Evolutionary conservation across 2,113 vertebrate genomes (phyloP).

Genomic region (Phycodurus eques): DNA sequence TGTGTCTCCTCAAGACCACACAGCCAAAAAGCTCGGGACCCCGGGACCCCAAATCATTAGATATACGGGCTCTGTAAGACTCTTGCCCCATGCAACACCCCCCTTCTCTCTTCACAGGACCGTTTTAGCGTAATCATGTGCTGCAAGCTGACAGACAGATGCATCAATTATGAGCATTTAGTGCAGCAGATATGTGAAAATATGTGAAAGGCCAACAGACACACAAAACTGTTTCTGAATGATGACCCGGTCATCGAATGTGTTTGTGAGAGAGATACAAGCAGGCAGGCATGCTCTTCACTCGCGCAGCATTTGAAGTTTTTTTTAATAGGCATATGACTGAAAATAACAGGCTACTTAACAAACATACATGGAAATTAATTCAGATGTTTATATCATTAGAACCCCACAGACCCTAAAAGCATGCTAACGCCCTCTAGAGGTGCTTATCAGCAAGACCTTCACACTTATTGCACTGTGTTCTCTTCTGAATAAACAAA

Average conservation of each 20-base stretch:
- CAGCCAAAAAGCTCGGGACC: conserved; percentile 52
- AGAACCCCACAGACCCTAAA: conserved; percentile 33
- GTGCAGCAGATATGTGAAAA: conserved; percentile 80
- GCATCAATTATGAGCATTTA: conserved; percentile 90
- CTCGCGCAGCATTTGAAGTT: neutral
- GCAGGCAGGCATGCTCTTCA: neutral
- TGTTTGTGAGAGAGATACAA: conserved; percentile 16
- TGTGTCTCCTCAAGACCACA: conserved; percentile 69
- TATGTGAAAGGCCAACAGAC: conserved; percentile 84
- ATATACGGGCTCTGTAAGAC: conserved; percentile 61
- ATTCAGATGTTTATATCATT: conserved; percentile 6
- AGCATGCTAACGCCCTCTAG: conserved; percentile 78
- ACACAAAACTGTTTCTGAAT: conserved; percentile 74
- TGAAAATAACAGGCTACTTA: neutral
- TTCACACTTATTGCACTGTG: conserved; percentile 8
- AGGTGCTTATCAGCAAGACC: conserved; percentile 60
- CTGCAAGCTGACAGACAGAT: conserved; percentile 88
- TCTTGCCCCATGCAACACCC: conserved; percentile 30
- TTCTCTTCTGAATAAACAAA: conserved; percentile 2
- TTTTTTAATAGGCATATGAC: neutral
- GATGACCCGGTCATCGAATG: conserved; percentile 69
- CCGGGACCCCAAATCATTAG: conserved; percentile 64
- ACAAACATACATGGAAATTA: neutral
- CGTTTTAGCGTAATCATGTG: conserved; percentile 83
- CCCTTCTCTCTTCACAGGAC: conserved; percentile 35